These are phyloP conservation scores for Ctenomys sociabilis DNA, from an alignment of 2,113 vertebrate species.

Conservation along the genomic window DNA sequence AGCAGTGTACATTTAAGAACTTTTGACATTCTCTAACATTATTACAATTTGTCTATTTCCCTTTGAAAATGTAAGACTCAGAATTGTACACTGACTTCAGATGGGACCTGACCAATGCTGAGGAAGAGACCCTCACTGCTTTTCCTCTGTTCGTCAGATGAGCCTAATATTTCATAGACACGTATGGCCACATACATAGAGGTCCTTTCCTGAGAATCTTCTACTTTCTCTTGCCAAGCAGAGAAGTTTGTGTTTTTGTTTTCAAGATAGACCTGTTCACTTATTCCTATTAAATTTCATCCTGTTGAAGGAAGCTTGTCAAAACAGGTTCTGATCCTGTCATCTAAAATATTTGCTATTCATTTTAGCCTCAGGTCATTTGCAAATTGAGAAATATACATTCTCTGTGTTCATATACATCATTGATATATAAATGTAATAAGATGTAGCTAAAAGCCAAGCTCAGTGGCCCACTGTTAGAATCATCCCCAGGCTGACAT, in stretches of 20 bases:
- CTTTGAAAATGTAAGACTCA: slow-evolving; percentile 8
- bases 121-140: background rate
- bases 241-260: background rate
- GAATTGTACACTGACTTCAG: background rate
- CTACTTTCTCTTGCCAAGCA: background rate
- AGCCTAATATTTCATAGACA: background rate
- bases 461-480: background rate
- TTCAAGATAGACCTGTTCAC: slow-evolving; percentile 31
- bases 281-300: slow-evolving; percentile 53
- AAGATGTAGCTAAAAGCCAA: slow-evolving; percentile 38
- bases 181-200: background rate
- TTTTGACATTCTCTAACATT: background rate
- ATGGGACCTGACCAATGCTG: background rate
- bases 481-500: background rate
- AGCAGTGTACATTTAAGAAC: background rate
- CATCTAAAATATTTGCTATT: slow-evolving; percentile 45
- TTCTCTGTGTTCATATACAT: slow-evolving; percentile 40
- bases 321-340: slow-evolving; percentile 65
- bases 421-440: slow-evolving; percentile 47
- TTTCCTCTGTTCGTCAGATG: background rate
- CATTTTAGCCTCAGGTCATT: slow-evolving; percentile 54
- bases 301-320: slow-evolving; percentile 53
- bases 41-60: background rate
- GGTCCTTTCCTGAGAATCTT: background rate
- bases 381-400: slow-evolving; percentile 59